Evolutionary conservation across 2,113 vertebrate species (phyloP), one percentile per base, ranked within the genome.

Genomic region (Hippocampus comes): DNA sequence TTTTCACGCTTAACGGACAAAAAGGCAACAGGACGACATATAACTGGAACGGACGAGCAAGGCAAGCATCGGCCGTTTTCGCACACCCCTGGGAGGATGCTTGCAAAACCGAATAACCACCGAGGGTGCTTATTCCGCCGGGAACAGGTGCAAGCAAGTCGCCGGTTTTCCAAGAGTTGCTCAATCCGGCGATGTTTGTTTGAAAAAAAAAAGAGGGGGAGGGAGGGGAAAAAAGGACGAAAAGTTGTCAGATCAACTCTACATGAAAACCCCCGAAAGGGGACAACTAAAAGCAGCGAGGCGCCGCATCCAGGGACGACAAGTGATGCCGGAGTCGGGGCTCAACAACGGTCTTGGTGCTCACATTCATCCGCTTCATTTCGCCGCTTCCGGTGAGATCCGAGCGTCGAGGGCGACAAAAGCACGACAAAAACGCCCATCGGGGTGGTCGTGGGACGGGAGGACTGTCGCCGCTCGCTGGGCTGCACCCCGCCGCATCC

Each of bases 321-420:
- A 51, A 79, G 72, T 78, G 87, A 83, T 77, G 80, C 83, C 74
- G 89, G 82, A 82, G 85, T 81, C 82, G 23, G 83, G 30, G 21
- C 34, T 21, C 38, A 75, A 10, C 2, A 70, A 81, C 82, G 78
- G 84, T 87, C 81, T 84, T 78, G 87, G 89, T 85, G 88, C 92
- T 93, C 91, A 93, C 93, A 87, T 93, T 93, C 90, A 92, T 88
- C 82, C 90, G 90, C 86, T 93, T 93, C 91, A 92, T 93, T 81
- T 88, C 77, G 80, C 8, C 74, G 78, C 86, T 85, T 85, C 76
- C 67, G 77, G 77, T 82, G 82, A 86, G 84, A 89, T 92, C 90
- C 90, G 56, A 83, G 81, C 86, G 84, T 80, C 34, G 83, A 80
- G 84, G 84, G 72, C 75, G 80, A 77, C 51, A 77, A 87, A 57